Conservation (phyloP, 2,797 vertebrate genomes). For the Avahi laniger region DNA sequence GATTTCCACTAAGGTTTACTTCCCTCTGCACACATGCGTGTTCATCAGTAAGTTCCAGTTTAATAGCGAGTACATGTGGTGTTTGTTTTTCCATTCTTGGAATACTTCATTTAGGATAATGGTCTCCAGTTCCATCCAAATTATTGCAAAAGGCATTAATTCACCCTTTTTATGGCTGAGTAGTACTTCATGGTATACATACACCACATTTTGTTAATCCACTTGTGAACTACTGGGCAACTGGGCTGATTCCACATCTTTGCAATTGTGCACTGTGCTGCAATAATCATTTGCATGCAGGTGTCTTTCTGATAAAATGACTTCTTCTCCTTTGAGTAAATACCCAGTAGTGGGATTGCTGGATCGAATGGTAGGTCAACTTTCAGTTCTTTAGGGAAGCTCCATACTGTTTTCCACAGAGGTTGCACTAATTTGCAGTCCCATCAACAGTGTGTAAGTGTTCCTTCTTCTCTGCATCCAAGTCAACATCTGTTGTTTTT, state of each 20-base stretch:
- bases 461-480: not conserved
- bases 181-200: not conserved
- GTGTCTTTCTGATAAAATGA: not conserved
- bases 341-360: not conserved
- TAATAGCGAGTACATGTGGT: too few species aligned
- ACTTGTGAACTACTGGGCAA: not conserved
- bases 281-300: not conserved
- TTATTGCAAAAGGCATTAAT: not conserved
- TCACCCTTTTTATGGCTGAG: not conserved
- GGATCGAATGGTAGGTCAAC: not conserved
- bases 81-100: too few species aligned
- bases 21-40: too few species aligned
- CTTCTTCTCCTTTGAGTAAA: not conserved
- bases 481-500: not conserved
- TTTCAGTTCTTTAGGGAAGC: not conserved
- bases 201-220: not conserved
- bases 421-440: not conserved
- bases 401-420: not conserved
- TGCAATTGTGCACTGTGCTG: not conserved
- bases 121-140: not conserved
- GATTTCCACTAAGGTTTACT: too few species aligned
- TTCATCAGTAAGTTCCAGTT: too few species aligned
- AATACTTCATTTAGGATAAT: not conserved
- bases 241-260: not conserved
- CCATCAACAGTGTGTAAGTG: not conserved